phyloP scores from a whole-genome alignment of 2,888 invertebrate genomes.

The Tetropium fuscum region DNA sequence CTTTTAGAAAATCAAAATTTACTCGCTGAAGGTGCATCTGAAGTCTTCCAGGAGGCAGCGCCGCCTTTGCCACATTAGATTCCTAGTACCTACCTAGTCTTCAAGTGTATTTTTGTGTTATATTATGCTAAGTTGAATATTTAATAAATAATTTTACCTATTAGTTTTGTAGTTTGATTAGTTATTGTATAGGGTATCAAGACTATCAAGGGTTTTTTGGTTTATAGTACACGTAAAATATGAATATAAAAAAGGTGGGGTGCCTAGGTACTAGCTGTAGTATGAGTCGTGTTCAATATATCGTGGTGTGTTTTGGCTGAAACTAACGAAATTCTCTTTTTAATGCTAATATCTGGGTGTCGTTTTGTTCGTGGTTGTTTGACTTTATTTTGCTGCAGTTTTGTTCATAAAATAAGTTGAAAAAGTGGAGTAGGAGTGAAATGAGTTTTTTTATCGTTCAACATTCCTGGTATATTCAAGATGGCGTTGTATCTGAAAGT shows the following conservation, averaged over 20 bases:
- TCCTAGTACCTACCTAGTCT: not conserved
- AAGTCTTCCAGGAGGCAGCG: constrained; percentile 61
- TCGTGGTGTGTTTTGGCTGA: not conserved
- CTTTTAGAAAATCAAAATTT: constrained; percentile 64
- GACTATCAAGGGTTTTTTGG: too few relatives aligned
- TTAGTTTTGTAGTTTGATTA: not conserved
- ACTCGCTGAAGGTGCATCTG: constrained; percentile 66
- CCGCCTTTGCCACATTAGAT: constrained; percentile 24
- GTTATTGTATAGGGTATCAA: too few relatives aligned
- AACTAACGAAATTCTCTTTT: not conserved
- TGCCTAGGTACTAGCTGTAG: too few relatives aligned
- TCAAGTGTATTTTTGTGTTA: not conserved
- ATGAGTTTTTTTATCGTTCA: constrained; percentile 2
- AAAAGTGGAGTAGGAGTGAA: not conserved
- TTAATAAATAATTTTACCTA: constrained; percentile 2
- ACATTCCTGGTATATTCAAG: constrained; percentile 54
- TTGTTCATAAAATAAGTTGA: not conserved
- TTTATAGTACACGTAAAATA: too few relatives aligned
- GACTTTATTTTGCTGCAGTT: not conserved
- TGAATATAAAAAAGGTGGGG: constrained; percentile 1
- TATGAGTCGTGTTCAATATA: constrained; percentile 11
- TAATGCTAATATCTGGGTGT: not conserved
- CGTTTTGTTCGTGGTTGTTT: not conserved
- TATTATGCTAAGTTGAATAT: not conserved
- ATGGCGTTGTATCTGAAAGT: constrained; percentile 55